Base-by-base conservation (phyloP, 2,888 invertebrate genomes). In the Ashinkailepas kermadecensis region DNA sequence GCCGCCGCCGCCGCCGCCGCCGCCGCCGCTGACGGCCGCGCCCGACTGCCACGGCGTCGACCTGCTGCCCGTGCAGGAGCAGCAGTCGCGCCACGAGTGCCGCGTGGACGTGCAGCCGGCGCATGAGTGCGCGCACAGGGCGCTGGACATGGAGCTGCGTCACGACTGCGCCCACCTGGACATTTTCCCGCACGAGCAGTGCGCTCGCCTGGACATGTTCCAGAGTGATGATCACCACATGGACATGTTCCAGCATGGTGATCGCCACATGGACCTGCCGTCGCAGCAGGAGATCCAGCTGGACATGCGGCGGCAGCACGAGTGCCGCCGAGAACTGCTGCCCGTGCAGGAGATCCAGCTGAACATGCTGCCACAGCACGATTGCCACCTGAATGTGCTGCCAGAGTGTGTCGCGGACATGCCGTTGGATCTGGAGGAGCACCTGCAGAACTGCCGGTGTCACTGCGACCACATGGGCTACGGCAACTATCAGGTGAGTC, bases 391-490 rank as follows among this genome's bases (percentile, higher is more conserved):
- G n/a, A n/a, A 54, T 12, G 3, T 70, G 70, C 70, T 4, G 8
- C 54, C 25, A 6, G 70, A 70, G 54, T 54, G 70, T 6, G 70
- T n/a, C 15, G 18, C 54, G 54, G 70, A 70, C 54, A 81, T 82
- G 25, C 83, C 83, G 25, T 74, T 25, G 56, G 95, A 95, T 90
- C 91, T 95, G 88, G 91, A 94, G 88, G 92, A 93, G 88, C 95
- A 95, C 90, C 95, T 95, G 88, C 93, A 94, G 89, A 92, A 92
- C 88, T 95, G 95, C 90, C 92, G 94, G 86, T 95, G 95, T 90
- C 93, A 94, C 86, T 95, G 95, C 91, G 94, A 95, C 90, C 95
- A 95, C 90, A 93, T 95, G 93, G 95, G 95, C 87, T 95, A 94
- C 90, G 95, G 95, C 86, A 95, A 95, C 90, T 94, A 93, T 88